These are phyloP conservation scores for Gisinianus flammeolus DNA, from an alignment of 2,888 invertebrate genomes.

Conservation along the genomic window DNA sequence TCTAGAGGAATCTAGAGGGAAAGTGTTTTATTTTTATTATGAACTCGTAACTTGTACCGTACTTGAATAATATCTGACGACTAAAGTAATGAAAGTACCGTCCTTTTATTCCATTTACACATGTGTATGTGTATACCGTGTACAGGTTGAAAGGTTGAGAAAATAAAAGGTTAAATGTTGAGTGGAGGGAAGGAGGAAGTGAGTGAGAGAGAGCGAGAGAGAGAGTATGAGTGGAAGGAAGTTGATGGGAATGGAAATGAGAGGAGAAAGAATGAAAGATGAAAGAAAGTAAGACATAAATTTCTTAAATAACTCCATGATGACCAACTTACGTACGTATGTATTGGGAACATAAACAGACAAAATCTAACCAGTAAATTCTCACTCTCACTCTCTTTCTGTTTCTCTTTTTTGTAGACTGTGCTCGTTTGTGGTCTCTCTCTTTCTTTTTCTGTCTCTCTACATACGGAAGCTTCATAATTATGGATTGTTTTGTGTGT, in stretches of 20 bases:
- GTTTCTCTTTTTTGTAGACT: too few relatives aligned
- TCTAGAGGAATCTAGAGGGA: too few relatives aligned
- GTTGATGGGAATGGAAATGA: neutral
- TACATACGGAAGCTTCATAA: constrained; percentile 5
- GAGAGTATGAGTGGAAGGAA: neutral
- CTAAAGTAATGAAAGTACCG: too few relatives aligned
- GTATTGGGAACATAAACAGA: neutral
- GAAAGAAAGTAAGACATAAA: neutral
- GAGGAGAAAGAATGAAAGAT: neutral
- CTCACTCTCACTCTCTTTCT: neutral
- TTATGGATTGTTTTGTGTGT: constrained; percentile 16
- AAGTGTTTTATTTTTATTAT: too few relatives aligned
- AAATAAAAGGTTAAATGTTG: too few relatives aligned
- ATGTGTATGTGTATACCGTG: too few relatives aligned
- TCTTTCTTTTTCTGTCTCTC: neutral
- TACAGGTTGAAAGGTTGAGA: too few relatives aligned
- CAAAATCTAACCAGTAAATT: neutral
- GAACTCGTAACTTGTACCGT: too few relatives aligned
- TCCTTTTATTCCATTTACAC: too few relatives aligned
- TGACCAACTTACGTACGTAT: neutral
- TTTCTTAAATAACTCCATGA: neutral
- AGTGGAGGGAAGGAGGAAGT: neutral
- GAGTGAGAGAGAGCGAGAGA: neutral
- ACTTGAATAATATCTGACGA: too few relatives aligned
- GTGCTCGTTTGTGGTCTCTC: neutral